Evolutionary conservation across 2,888 invertebrate species (phyloP), one percentile per base, ranked within the genome.

Genomic region (Anodontia alba): DNA sequence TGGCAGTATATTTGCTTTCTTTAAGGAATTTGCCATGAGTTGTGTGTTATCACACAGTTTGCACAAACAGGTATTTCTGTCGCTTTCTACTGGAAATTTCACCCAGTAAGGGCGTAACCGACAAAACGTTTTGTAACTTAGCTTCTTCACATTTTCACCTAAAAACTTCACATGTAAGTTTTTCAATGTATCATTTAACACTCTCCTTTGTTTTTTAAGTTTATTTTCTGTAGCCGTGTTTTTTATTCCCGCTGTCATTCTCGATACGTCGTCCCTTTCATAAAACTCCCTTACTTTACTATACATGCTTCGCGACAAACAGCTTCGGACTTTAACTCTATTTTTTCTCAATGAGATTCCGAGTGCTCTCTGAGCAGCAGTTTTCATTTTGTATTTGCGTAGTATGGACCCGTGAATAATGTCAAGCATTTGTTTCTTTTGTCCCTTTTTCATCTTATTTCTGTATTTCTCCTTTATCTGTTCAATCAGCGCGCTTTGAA

Each of bases 61-160:
- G 42, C 83, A 86, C 5, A 81, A 67, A 42, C 86, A 81, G 31
- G 83, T 86, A 10, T 86, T 42, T 31, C 78, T 69, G 29, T 86
- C 83, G 10, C 42, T 68, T 15, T 76, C 67, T 57, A 71, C 72
- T 8, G 80, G 72, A 67, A 15, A 38, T 62, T 29, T 43, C 0
- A 81, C 79, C 78, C 81, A 83, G 43, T 83, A 83, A 7, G 83
- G 86, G 23, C 43, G 69, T 7, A 76, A 51, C 26, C 75, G 57
- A 26, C 81, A 81, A 71, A 86, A 86, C 29, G 73, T 57, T 33
- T 74, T 69, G 42, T 57, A 81, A 42, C 77, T 77, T 20, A 85
- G 46, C 36, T 67, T 23, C 73, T 68, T 43, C 17, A 62, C 33
- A 36, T 29, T 42, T 31, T 78, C 81, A 29, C 78, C 54, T 15